These are phyloP conservation scores for Trachelus iudaicus DNA, from an alignment of 2,888 invertebrate genomes.

Conservation along the genomic window DNA sequence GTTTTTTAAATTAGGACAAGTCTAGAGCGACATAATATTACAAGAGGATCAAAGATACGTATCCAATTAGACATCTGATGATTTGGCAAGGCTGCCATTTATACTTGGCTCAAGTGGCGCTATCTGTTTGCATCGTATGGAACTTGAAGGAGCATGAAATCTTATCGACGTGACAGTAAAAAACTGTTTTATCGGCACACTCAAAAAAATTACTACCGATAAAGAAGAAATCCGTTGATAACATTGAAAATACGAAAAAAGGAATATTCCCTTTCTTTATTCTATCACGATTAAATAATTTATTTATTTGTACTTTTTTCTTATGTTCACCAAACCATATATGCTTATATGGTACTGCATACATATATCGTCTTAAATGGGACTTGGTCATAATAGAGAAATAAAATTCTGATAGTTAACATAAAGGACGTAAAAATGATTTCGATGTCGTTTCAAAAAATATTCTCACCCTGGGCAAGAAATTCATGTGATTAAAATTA, in stretches of 20 bases:
- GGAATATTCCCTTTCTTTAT: not conserved
- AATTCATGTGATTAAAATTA: not conserved
- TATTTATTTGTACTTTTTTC: not conserved
- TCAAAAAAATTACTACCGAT: not conserved
- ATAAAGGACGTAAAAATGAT: not conserved
- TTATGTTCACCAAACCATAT: not conserved
- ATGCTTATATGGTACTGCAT: not conserved
- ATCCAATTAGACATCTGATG: not conserved
- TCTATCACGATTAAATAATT: not conserved
- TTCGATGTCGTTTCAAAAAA: not conserved
- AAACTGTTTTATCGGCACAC: not conserved
- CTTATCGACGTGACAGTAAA: not conserved
- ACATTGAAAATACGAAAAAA: not conserved
- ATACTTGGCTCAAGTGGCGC: not conserved
- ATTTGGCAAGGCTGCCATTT: not conserved
- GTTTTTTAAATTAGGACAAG: not conserved
- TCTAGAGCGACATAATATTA: not conserved
- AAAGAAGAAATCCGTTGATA: not conserved
- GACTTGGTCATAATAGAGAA: not conserved
- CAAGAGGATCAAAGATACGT: not conserved
- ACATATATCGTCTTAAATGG: not conserved
- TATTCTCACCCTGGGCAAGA: not conserved
- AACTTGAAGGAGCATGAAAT: not conserved
- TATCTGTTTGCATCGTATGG: not conserved
- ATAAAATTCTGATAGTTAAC: not conserved